A percentile compares a stretch with the other conserved stretches of the same genome.
Evolutionary conservation across 1,140 invertebrate genomes (phyloP).

Genomic region (silkworm (Bombyx mori)): DNA sequence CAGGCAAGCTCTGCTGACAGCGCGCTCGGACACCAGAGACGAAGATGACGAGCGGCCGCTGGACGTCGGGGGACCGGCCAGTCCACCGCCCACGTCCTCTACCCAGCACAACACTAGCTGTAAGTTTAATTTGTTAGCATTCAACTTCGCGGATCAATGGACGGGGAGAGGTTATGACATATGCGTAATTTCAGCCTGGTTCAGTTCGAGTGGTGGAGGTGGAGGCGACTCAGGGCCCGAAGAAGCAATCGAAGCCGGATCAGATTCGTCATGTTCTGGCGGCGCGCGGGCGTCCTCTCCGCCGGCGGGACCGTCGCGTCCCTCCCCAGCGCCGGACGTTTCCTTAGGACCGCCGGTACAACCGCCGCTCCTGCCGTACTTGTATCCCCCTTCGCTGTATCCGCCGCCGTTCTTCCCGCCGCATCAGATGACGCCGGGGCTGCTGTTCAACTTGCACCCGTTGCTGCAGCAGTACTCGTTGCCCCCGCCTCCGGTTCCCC

Average conservation of each 20-base stretch:
- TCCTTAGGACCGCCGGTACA: conserved; percentile 90
- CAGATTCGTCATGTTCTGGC: conserved; percentile 78
- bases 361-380: conserved; percentile 88
- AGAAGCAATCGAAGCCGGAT: conserved; percentile 73
- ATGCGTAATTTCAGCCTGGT: conserved; percentile 63
- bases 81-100: conserved; percentile 72
- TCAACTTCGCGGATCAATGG: neutral
- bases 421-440: conserved; percentile 75
- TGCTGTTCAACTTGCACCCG: conserved; percentile 84
- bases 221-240: conserved; percentile 68
- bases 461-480: conserved; percentile 78
- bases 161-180: neutral
- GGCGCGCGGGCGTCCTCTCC: conserved; percentile 73
- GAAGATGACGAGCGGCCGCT: conserved; percentile 89
- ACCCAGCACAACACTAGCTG: conserved; percentile 55
- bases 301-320: conserved; percentile 72
- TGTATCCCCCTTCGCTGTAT: conserved; percentile 90
- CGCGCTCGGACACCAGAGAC: conserved; percentile 63
- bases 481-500: conserved; percentile 64
- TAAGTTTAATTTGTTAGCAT: conserved; percentile 27
- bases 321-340: conserved; percentile 87
- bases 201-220: conserved; percentile 68
- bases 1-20: conserved; percentile 88
- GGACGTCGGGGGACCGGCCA: conserved; percentile 89
- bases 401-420: conserved; percentile 81